These are phyloP conservation scores for Pangasianodon hypophthalmus DNA, from an alignment of 2,113 vertebrate species.

Conservation along the genomic window DNA sequence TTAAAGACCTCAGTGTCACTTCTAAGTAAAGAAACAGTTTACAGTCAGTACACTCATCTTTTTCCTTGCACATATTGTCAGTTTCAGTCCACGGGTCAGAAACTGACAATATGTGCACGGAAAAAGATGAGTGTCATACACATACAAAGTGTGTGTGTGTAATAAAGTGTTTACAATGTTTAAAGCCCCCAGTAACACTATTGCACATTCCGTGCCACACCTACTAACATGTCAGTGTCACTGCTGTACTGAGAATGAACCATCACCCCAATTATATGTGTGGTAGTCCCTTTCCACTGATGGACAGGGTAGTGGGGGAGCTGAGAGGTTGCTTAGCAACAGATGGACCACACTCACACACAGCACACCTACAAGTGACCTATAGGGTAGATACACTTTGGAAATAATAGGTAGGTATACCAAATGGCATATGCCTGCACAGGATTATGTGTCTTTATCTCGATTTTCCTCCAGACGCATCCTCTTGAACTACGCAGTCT, in stretches of 20 bases:
- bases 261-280: neutral
- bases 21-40: neutral
- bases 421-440: neutral
- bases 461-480: slow-evolving; percentile 76
- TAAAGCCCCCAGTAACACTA: neutral
- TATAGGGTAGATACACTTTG: neutral
- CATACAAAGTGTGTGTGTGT: neutral
- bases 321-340: slow-evolving; percentile 10
- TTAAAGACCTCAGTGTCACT: neutral
- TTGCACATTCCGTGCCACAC: neutral
- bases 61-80: too few relatives aligned
- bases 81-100: neutral
- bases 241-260: neutral
- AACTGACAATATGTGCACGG: neutral
- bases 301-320: neutral
- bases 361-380: neutral
- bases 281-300: neutral
- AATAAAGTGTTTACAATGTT: neutral
- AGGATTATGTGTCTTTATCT: neutral
- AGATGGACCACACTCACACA: neutral
- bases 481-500: slow-evolving; percentile 93
- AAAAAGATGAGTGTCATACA: neutral
- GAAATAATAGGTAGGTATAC: neutral
- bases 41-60: too few relatives aligned
- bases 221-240: neutral